Evolutionary conservation across 2,888 invertebrate species (phyloP).

Genomic region (Ophion slaviceki): DNA sequence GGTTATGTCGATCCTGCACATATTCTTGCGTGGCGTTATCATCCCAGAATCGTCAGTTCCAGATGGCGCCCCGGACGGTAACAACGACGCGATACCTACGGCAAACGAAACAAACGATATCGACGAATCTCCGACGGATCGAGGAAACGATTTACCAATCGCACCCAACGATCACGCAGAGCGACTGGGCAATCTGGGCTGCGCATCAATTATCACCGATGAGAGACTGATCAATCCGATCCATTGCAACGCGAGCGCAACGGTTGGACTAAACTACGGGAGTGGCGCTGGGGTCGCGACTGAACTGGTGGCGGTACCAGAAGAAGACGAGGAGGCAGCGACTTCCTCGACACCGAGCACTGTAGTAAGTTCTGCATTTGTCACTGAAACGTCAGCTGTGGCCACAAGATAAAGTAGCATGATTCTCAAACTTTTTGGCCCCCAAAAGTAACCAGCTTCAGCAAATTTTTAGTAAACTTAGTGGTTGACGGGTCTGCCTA

Average conservation of each 20-base stretch:
- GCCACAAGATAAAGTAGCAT: neutral
- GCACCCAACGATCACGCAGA: slow-evolving; percentile 59
- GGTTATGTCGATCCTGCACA: no score
- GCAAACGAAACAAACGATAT: slow-evolving; percentile 46
- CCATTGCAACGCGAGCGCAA: slow-evolving; percentile 74
- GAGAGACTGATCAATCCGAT: slow-evolving; percentile 77
- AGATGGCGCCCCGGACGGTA: slow-evolving; percentile 72
- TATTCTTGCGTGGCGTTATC: neutral
- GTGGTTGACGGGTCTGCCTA: no score
- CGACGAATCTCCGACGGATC: slow-evolving; percentile 55
- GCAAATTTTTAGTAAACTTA: no score
- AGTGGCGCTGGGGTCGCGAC: slow-evolving; percentile 72
- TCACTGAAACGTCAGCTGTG: neutral
- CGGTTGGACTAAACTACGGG: slow-evolving; percentile 70
- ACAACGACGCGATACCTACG: slow-evolving; percentile 62
- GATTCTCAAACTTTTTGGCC: neutral
- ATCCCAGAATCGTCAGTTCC: slow-evolving; percentile 63
- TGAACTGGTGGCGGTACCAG: slow-evolving; percentile 86
- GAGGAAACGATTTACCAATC: slow-evolving; percentile 71
- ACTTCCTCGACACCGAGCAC: slow-evolving; percentile 90
- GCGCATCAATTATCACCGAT: slow-evolving; percentile 82
- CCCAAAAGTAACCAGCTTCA: no score
- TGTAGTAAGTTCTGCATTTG: slow-evolving; percentile 84
- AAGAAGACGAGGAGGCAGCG: slow-evolving; percentile 87
- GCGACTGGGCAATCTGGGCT: slow-evolving; percentile 78